Evolutionary conservation across 2,888 invertebrate genomes (phyloP), one percentile per base, ranked within the genome.

Genomic region (Epinotia ramella): DNA sequence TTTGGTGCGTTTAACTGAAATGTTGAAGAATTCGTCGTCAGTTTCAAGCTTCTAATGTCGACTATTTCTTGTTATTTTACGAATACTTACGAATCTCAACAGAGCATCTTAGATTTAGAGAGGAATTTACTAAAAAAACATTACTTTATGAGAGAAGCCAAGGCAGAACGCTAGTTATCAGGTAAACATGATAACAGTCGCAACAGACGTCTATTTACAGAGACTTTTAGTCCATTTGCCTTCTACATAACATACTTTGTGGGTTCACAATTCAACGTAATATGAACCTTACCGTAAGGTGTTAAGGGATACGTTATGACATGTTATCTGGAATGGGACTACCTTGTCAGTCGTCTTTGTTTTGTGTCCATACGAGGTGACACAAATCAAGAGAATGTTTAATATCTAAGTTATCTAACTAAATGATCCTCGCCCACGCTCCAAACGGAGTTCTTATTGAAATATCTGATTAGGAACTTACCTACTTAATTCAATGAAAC

Each of bases 221-320:
- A 75, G 65, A 60, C 59, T 75, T 71, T 44, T 33, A 57, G 70
- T 75, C 60, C 65, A 66, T 75, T 70, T 71, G 65, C 70, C 60
- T 49, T 24, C 28, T 53, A 57, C 18, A n/a, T 70, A n/a, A 9
- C 12, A 63, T 24, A 69, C 57, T 28, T 44, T 53, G 53, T 13
- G 24, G 7, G 4, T 28, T 13, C 7, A 16, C 3, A 1, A 65
- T 49, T 64, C 11, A 6, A n/a, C 5, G 44, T 57, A 24, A 20
- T 60, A 12, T 59, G 28, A 28, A 24, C 69, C 18, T 59, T 69
- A n/a, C n/a, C 28, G 20, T 13, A 33, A 57, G 18, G 44, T 9
- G 4, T 44, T 60, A 46, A 60, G 12, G 24, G 20, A 4, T 69
- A 18, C 24, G 12, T 46, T 69, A 60, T 44, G 44, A 7, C 13